phyloP scores from a whole-genome alignment of 1,140 invertebrate genomes.

The Nasonia vitripennis region DNA sequence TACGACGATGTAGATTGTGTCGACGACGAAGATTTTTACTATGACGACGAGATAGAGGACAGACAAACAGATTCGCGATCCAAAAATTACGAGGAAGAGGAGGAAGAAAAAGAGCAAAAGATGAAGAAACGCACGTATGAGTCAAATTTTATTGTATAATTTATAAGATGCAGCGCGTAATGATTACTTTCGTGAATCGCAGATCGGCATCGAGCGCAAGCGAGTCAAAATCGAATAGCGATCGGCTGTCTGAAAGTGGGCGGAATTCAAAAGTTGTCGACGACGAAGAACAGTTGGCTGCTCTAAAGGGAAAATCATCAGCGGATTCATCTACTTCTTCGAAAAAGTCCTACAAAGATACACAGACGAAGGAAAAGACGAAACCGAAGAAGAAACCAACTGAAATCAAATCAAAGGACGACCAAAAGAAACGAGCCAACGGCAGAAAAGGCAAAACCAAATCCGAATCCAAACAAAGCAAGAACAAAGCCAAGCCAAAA shows the following conservation, averaged over 20 bases:
- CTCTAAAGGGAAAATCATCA: neutral
- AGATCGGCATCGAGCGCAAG: neutral
- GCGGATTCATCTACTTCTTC: neutral
- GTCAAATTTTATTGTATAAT: neutral
- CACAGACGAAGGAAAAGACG: neutral
- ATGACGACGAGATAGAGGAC: neutral
- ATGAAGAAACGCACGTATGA: neutral
- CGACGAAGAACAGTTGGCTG: neutral
- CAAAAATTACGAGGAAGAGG: neutral
- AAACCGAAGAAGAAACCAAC: neutral
- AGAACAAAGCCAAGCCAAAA: too few species aligned
- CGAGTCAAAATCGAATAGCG: neutral
- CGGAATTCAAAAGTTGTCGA: neutral
- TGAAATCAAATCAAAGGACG: neutral
- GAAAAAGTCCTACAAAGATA: neutral
- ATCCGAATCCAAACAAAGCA: too few species aligned
- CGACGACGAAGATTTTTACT: neutral
- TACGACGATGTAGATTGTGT: neutral
- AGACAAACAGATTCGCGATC: neutral
- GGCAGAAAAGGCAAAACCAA: neutral
- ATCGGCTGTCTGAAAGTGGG: neutral
- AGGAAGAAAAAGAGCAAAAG: neutral
- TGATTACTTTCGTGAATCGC: neutral
- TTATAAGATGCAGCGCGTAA: neutral
- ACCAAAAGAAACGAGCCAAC: neutral